Evolutionary conservation across 2,888 invertebrate species (phyloP), one percentile per base, ranked within the genome.

Genomic region (Drosophila pegasa): DNA sequence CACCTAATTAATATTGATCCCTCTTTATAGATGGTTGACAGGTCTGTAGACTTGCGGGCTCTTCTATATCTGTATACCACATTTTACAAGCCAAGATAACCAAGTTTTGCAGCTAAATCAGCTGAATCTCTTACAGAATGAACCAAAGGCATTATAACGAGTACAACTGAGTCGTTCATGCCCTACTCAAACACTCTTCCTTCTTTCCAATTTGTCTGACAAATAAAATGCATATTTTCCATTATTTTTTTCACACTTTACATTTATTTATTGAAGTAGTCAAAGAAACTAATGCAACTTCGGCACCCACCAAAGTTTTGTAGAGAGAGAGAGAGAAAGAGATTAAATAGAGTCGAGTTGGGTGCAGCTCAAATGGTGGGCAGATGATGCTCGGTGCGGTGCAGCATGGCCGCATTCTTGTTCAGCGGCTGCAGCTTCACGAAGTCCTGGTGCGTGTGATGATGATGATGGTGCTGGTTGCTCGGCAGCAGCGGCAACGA

Each of bases 401-500:
- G 90, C 51, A 88, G 80, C 59, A 90, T 69, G 16, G 85, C 85
- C 16, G 81, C 78, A 59, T 91, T 90, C 70, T 90, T 91, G 68
- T 91, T 92, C 43, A 92, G 82, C 38, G 91, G 90, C 77, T 91
- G 91, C 51, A 91, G 71, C 72, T 91, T 91, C 22, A 80, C 82
- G 63, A 88, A 91, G 40, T 91, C 91, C 77, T 88, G 88, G 67
- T 90, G 90, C 20, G 85, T 45, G 9, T 16, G 75, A 41, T 85
- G 81, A 58, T 52, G 51, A 58, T 91, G 90, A 74, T 64, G 64
- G 33, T 90, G 90, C 71, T 92, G 91, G 33, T 88, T 90, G 64
- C 89, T 90, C n/a, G 91, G 90, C 71, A 92, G 82, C 81, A 92
- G 80, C 71, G 92, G 92, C 78, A 92, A 89, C 51, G 92, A 92